Evolutionary conservation across 1,140 invertebrate genomes (phyloP).

Genomic region (Listronotus oregonensis): DNA sequence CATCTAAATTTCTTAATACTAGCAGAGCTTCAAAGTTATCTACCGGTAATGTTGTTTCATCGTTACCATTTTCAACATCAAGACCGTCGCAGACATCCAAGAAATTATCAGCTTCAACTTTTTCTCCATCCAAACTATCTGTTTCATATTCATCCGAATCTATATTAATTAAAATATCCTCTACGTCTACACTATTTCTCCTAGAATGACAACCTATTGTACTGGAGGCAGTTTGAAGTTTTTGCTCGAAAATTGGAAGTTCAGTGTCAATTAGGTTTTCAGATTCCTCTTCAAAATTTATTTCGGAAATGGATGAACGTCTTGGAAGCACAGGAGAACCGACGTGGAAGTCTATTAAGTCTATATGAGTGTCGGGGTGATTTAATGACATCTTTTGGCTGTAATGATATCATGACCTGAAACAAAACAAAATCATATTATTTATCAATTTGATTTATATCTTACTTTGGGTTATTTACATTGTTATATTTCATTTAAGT

Average conservation of each 20-base stretch:
- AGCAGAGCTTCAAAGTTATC: slow-evolving; percentile 47
- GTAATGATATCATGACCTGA: slow-evolving; percentile 25
- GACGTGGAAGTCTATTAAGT: slow-evolving; percentile 49
- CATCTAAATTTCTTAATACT: slow-evolving; percentile 46
- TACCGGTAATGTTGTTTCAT: slow-evolving; percentile 9
- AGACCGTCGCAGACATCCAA: slow-evolving; percentile 12
- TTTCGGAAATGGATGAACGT: neutral
- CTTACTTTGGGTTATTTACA: too few relatives aligned
- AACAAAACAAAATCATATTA: neutral
- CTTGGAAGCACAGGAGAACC: slow-evolving; percentile 42
- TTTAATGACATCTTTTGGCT: slow-evolving; percentile 12
- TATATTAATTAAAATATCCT: slow-evolving; percentile 51
- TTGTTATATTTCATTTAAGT: too few relatives aligned
- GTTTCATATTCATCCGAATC: slow-evolving; percentile 35
- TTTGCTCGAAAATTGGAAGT: slow-evolving; percentile 48
- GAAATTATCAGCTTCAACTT: slow-evolving; percentile 22
- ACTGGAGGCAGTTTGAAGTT: slow-evolving; percentile 42
- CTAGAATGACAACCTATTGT: slow-evolving; percentile 26
- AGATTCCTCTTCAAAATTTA: slow-evolving; percentile 27
- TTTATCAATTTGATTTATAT: too few relatives aligned
- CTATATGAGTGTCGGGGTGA: slow-evolving; percentile 18
- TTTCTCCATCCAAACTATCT: slow-evolving; percentile 31
- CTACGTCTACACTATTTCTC: slow-evolving; percentile 44
- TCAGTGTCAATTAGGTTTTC: slow-evolving; percentile 51
- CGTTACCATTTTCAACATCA: slow-evolving; percentile 29